Evolutionary conservation across 2,113 vertebrate genomes (phyloP).

Genomic region (Delphinus delphis): DNA sequence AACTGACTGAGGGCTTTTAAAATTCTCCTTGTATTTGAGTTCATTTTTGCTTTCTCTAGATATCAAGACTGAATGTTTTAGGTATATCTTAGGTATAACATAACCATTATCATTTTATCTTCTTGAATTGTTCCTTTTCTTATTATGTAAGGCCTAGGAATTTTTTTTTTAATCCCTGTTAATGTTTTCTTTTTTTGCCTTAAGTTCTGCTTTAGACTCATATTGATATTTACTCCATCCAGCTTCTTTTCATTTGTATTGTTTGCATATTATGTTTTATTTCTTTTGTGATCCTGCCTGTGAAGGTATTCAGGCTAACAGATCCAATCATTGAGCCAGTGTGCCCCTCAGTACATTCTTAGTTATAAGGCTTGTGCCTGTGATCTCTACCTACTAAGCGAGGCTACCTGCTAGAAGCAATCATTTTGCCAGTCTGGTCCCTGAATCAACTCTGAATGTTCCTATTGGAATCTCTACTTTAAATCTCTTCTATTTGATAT

Average conservation of each 20-base stretch:
- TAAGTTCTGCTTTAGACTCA: neutral
- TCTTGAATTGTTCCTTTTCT: neutral
- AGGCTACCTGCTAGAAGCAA: neutral
- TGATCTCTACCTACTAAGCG: neutral
- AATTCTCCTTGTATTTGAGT: neutral
- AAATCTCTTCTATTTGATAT: neutral
- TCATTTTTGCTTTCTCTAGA: neutral
- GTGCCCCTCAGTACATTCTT: neutral
- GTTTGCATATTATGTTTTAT: neutral
- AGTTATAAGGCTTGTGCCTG: neutral
- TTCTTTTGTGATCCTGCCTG: neutral
- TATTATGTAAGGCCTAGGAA: neutral
- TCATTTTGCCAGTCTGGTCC: neutral
- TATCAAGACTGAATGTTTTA: neutral
- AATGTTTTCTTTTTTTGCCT: neutral
- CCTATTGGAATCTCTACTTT: neutral
- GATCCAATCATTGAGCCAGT: neutral
- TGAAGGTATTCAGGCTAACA: neutral
- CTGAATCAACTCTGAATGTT: neutral
- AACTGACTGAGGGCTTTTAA: neutral
- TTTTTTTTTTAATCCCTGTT: neutral
- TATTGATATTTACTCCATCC: neutral
- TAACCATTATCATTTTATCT: neutral
- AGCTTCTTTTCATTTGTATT: neutral
- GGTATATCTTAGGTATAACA: neutral